Evolutionary conservation across 2,113 vertebrate species (phyloP).

Genomic region (Eclectus roratus): DNA sequence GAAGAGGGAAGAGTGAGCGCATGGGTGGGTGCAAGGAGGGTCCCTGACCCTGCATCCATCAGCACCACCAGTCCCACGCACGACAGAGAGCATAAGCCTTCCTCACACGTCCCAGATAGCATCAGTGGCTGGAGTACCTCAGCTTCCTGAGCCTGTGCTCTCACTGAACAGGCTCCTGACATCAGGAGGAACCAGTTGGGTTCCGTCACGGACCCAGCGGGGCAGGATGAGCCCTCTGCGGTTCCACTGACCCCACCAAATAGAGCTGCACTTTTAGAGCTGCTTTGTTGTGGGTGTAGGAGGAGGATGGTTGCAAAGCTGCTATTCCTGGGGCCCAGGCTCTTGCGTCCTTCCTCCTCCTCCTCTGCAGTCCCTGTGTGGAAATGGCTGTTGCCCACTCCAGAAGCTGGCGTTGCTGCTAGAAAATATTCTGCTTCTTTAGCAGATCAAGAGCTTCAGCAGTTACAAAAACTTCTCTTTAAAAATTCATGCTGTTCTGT

Average conservation of each 20-base stretch:
- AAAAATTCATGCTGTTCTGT: constrained; percentile 66
- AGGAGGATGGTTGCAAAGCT: background rate
- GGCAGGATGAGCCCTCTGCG: background rate
- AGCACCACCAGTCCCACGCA: background rate
- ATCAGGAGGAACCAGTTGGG: background rate
- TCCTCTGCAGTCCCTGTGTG: background rate
- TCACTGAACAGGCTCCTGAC: background rate
- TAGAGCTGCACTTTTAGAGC: background rate
- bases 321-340: background rate
- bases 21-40: background rate
- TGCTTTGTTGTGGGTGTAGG: background rate
- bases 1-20: background rate
- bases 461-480: constrained; percentile 48
- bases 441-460: constrained; percentile 23
- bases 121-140: background rate
- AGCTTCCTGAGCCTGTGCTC: background rate
- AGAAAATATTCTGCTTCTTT: background rate
- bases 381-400: background rate
- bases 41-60: background rate
- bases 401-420: background rate
- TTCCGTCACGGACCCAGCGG: background rate
- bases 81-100: background rate
- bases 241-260: background rate
- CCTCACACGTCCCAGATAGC: background rate
- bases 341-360: background rate